Evolutionary conservation across 1,140 invertebrate species (phyloP).

Genomic region (Hydropsyche tenuis): DNA sequence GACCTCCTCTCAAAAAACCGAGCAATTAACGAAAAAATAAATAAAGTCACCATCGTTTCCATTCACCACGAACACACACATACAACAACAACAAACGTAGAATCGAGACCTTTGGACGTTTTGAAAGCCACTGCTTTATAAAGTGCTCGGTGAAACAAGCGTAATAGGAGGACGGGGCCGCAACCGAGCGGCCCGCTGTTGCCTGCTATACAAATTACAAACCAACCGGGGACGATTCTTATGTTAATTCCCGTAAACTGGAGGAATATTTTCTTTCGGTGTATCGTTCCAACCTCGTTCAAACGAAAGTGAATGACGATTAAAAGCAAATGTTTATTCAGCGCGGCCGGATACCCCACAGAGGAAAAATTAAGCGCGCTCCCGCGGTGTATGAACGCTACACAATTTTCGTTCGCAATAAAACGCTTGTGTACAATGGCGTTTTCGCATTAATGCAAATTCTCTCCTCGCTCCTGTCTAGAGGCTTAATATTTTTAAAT

Average conservation of each 20-base stretch:
- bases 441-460: constrained; percentile 15
- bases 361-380: constrained; percentile 47
- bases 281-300: constrained; percentile 50
- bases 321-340: constrained; percentile 51
- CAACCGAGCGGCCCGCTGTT: constrained; percentile 5
- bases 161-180: constrained; percentile 18
- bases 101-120: not conserved
- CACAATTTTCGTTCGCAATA: not conserved
- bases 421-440: not conserved
- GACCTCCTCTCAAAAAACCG: too few relatives aligned
- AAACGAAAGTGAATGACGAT: constrained; percentile 51
- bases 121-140: constrained; percentile 22
- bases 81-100: too few relatives aligned
- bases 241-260: constrained; percentile 50
- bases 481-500: constrained; percentile 8
- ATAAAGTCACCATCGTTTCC: too few relatives aligned
- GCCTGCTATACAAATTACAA: constrained; percentile 49
- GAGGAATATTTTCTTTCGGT: constrained; percentile 50
- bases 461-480: not conserved
- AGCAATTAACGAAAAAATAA: too few relatives aligned
- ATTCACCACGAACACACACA: too few relatives aligned
- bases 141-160: constrained; percentile 13
- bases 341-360: constrained; percentile 46
- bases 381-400: constrained; percentile 18
- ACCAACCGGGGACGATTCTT: constrained; percentile 51